phyloP scores from a whole-genome alignment of 2,888 invertebrate genomes.

The Keiferia lycopersicella region DNA sequence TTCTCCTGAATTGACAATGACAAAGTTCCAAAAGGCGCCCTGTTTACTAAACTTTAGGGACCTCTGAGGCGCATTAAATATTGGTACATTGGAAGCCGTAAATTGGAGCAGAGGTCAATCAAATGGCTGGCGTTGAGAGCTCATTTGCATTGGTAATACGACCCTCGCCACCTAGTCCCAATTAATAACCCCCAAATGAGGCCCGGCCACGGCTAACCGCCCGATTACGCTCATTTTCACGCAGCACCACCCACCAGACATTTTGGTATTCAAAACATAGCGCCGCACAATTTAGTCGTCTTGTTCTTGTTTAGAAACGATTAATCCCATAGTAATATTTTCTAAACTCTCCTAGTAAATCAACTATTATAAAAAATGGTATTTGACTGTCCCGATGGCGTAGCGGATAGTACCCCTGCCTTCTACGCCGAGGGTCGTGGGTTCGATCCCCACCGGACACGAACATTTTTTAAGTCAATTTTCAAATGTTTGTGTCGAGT shows the following conservation, averaged over 20 bases:
- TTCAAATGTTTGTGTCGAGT: too few species aligned
- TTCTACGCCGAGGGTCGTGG: too few species aligned
- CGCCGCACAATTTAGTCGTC: neutral
- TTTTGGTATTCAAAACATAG: neutral
- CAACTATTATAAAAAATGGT: too few species aligned
- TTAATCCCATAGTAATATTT: too few species aligned
- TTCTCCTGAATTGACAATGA: too few species aligned
- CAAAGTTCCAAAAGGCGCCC: too few species aligned
- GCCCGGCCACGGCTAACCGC: constrained; percentile 29
- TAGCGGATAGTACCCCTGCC: too few species aligned
- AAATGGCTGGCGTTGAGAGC: constrained; percentile 38
- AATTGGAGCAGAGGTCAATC: constrained; percentile 38
- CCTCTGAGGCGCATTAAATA: constrained; percentile 33
- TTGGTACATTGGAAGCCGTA: constrained; percentile 33
- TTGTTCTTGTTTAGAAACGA: neutral
- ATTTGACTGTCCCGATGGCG: too few species aligned
- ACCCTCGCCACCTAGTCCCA: constrained; percentile 33
- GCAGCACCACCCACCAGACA: neutral
- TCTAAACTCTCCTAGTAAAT: too few species aligned
- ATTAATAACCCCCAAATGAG: constrained; percentile 40
- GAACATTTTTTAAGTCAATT: too few species aligned
- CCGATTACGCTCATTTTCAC: constrained; percentile 9
- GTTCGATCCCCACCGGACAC: too few species aligned
- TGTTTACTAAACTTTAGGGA: neutral
- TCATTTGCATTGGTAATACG: constrained; percentile 45